Evolutionary conservation across 1,140 invertebrate genomes (phyloP).

Genomic region (Dolichoris vasculosae): DNA sequence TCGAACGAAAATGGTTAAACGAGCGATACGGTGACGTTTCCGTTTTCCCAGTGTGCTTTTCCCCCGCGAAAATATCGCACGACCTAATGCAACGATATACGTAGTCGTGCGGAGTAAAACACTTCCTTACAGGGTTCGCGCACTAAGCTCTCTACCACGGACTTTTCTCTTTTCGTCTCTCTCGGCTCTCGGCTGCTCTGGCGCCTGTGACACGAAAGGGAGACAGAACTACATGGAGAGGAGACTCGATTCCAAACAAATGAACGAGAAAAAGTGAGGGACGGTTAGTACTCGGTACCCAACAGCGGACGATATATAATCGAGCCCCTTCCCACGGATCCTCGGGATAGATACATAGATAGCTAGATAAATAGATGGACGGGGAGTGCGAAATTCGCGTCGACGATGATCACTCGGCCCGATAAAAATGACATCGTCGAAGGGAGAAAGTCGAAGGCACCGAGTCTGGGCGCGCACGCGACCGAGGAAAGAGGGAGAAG

Average conservation of each 20-base stretch:
- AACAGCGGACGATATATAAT: neutral
- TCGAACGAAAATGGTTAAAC: neutral
- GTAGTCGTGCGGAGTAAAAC: neutral
- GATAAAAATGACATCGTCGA: neutral
- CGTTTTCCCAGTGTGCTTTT: neutral
- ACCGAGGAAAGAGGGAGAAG: conserved; percentile 3
- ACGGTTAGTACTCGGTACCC: too few relatives aligned
- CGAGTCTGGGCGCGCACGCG: neutral
- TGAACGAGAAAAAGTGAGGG: neutral
- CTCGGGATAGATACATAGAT: neutral
- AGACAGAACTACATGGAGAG: neutral
- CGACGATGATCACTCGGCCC: neutral
- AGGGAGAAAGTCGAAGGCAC: neutral
- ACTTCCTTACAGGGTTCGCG: conserved; percentile 46
- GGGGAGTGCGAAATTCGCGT: neutral
- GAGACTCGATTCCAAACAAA: neutral
- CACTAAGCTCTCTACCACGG: neutral
- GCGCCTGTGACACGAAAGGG: conserved; percentile 12
- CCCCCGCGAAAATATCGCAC: neutral
- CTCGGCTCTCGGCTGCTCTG: neutral
- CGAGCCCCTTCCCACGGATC: neutral
- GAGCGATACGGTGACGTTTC: neutral
- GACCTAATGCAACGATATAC: neutral
- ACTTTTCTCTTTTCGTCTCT: neutral
- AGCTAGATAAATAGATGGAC: neutral